Evolutionary conservation across 2,113 vertebrate genomes (phyloP).

Genomic region (Caranx melampygus): DNA sequence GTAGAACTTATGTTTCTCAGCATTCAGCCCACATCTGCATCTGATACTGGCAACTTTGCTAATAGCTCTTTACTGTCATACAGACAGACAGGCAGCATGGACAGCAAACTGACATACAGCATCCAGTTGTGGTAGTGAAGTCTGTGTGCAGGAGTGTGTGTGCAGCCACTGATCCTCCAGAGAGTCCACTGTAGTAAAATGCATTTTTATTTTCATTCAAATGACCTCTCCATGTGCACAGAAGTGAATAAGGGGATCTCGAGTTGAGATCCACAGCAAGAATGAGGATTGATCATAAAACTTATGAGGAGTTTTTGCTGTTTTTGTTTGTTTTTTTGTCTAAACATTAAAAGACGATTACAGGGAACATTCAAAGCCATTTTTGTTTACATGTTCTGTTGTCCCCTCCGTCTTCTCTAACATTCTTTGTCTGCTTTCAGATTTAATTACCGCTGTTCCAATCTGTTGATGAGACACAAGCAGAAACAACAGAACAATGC

Average conservation of each 20-base stretch:
- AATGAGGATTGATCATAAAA: too few relatives aligned
- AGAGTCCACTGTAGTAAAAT: neutral
- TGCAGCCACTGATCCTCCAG: neutral
- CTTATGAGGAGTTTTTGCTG: too few relatives aligned
- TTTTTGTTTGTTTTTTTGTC: too few relatives aligned
- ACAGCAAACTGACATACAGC: slow-evolving; percentile 21
- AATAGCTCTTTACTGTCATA: slow-evolving; percentile 55
- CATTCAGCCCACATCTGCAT: slow-evolving; percentile 55
- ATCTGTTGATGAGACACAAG: too few relatives aligned
- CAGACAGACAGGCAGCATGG: slow-evolving; percentile 13
- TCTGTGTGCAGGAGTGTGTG: neutral
- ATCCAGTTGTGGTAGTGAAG: neutral
- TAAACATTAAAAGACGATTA: too few relatives aligned
- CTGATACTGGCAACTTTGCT: slow-evolving; percentile 28
- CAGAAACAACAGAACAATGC: too few relatives aligned
- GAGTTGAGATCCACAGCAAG: neutral
- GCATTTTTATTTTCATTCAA: neutral
- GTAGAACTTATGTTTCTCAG: slow-evolving; percentile 13
- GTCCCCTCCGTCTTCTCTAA: too few relatives aligned
- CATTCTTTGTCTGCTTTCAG: too few relatives aligned
- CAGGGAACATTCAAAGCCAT: too few relatives aligned
- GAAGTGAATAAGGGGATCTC: neutral
- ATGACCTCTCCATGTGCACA: neutral
- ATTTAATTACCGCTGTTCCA: too few relatives aligned
- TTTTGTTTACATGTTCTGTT: too few relatives aligned